These are phyloP conservation scores for Poeciliopsis paucimaculata DNA, from an alignment of 2,797 vertebrate genomes.

Conservation along the genomic window DNA sequence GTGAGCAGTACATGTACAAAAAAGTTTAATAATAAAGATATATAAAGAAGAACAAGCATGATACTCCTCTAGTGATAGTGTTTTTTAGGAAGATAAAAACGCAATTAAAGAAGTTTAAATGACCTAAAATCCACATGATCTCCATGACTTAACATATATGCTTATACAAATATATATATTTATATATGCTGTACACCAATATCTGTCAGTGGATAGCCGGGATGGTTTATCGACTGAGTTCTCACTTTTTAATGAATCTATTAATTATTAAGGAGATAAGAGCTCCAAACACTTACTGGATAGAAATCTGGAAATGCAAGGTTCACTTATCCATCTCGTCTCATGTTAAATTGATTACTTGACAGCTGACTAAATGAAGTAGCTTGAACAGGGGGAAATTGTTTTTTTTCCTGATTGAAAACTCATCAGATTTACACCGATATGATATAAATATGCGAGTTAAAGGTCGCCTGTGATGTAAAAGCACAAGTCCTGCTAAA, in stretches of 20 bases:
- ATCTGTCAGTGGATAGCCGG: not conserved
- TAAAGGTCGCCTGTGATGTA: not conserved
- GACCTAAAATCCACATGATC: not conserved
- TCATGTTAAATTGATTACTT: not conserved
- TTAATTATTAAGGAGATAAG: not conserved
- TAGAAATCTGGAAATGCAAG: constrained; percentile 2
- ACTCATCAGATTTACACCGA: not conserved
- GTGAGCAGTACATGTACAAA: not conserved
- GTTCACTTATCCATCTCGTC: not conserved
- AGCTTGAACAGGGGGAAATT: not conserved
- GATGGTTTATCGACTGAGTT: not conserved
- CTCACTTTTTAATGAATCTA: constrained; percentile 6
- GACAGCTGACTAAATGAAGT: not conserved
- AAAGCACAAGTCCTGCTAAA: not conserved
- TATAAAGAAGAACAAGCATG: not conserved
- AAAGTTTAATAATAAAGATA: not conserved
- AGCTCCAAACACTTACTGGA: not conserved
- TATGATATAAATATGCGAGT: no score
- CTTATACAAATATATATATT: not conserved
- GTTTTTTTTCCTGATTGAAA: not conserved
- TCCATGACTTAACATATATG: not conserved
- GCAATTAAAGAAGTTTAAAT: not conserved
- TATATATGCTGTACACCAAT: not conserved
- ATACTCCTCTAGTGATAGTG: not conserved
- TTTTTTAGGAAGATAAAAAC: not conserved